Evolutionary conservation across 2,797 vertebrate genomes (phyloP), one percentile per base, ranked within the genome.

Genomic region (Coluber constrictor): DNA sequence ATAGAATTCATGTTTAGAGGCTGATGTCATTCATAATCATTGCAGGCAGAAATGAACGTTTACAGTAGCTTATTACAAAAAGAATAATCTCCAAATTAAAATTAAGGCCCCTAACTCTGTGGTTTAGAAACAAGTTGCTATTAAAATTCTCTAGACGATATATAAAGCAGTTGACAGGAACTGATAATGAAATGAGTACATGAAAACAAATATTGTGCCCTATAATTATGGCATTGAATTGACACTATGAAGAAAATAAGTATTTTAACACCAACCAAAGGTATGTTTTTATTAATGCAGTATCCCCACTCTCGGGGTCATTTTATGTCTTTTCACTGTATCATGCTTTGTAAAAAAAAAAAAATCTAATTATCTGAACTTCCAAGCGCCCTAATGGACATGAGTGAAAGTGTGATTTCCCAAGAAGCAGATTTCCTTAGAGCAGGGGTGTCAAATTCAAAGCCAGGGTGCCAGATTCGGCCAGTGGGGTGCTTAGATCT

Each of bases 21-120:
- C 93, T 95, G 96, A 96, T 95, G 95, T 93, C 95, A 94, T 92
- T 37, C 59, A 61, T 90, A 94, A 95, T 92, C 51, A 88, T 88
- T 90, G 79, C 61, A 88, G 25, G 29, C 90, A 29, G 87, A 91
- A 91, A 0, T 16, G 37, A 54, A 90, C 83, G 61, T 47, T 47
- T 55, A 93, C 95, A 94, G 88, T 87, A 95, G 93, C 3, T 47
- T 0, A 0, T 94, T 94, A 92, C 63, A 27, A 56, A 4, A 94
- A 93, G 57, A 93, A 32, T 37, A 88, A 94, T 83, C 54, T 92
- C 87, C 18, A 94, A 60, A 89, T 61, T 83, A 86, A 94, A 93
- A 91, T 86, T 91, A 89, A 91, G 91, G 93, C 25, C 56, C 51
- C 63, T 55, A 12, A 37, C 32, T 88, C n/a, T 74, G 60, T 20